Base-by-base conservation (phyloP, 2,888 invertebrate species). In the Leptinotarsa peninsularis region DNA sequence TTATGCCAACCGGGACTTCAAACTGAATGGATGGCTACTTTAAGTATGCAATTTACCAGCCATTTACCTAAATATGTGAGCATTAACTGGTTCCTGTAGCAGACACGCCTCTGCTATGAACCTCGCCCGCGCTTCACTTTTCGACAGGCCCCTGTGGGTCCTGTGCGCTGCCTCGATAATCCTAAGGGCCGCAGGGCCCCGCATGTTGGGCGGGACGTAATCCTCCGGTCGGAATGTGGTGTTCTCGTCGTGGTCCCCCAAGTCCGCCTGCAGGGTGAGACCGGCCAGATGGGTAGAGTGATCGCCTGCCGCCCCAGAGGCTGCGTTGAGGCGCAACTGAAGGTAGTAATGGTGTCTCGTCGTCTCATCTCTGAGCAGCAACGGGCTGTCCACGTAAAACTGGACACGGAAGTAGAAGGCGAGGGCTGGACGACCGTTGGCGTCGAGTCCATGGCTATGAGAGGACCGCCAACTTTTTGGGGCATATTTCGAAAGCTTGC, bases 381-480 rank as follows among this genome's bases (percentile, higher is more conserved):
- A 91, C 78, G 96, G 96, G 87, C 96, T 96, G 90, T 97, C 97
- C 85, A 97, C 95, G 90, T 97, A 97, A 89, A 96, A 97, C 89
- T 97, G 96, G 85, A 98, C 95, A 82, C 96, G 93, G 88, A 98
- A 94, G 89, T 96, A 94, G 88, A 98, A 92, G 85, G 95, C 95
- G 85, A 98, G 91, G 78, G 96, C 93, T 77, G 97, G 97, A 85
- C 95, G 94, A 82, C 97, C 97, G 89, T 95, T 95, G 87, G 94
- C 94, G 90, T 96, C 96, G 89, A 96, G 91, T 82, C 96, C 96
- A 91, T 96, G 95, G 86, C 95, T 95, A 89, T 96, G 95, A 82
- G 96, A 96, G 83, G 96, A 95, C 89, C 97, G 95, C 97, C 98
- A 98, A 89, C 95, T 95, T 90, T 98, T 98, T 86, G 97, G 96